Conservation (phyloP, 2,888 invertebrate species). For the Platycheirus rosarum region DNA sequence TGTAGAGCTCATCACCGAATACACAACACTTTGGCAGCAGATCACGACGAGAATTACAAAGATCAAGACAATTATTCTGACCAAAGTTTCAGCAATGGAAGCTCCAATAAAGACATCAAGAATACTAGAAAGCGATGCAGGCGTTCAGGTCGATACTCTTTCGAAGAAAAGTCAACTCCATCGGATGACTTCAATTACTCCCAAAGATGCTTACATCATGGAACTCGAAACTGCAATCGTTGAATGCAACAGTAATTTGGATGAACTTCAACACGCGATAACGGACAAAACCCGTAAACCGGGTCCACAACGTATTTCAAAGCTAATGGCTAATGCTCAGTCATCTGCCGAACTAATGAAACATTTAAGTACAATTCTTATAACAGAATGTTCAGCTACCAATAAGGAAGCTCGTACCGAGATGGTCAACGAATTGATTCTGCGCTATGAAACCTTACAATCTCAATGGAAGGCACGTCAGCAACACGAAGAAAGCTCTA, state of each 20-base stretch:
- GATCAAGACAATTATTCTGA: constrained; percentile 82
- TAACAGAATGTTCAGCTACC: constrained; percentile 88
- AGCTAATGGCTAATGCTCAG: constrained; percentile 89
- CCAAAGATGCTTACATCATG: constrained; percentile 91
- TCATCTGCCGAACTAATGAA: constrained; percentile 91
- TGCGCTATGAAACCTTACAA: constrained; percentile 87
- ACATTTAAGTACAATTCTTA: constrained; percentile 89
- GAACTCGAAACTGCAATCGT: constrained; percentile 89
- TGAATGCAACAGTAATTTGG: constrained; percentile 88
- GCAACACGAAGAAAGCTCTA: constrained; percentile 89
- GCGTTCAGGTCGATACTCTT: constrained; percentile 92
- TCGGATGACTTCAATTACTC: constrained; percentile 88
- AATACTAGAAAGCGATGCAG: constrained; percentile 89
- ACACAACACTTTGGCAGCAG: constrained; percentile 86
- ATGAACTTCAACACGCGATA: constrained; percentile 87
- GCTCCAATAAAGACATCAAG: constrained; percentile 89
- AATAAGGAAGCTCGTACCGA: constrained; percentile 87
- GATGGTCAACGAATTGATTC: constrained; percentile 86
- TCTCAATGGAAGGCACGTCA: constrained; percentile 89
- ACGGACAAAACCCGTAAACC: constrained; percentile 84
- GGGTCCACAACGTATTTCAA: constrained; percentile 89
- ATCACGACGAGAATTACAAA: constrained; percentile 84
- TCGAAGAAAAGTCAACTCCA: constrained; percentile 83
- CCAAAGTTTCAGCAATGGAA: constrained; percentile 83
- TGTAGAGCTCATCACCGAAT: constrained; percentile 86